Percentiles rank a stretch among this genome's conserved stretches.
Conservation (phyloP, 2,113 vertebrate species). For the Eira barbara region DNA sequence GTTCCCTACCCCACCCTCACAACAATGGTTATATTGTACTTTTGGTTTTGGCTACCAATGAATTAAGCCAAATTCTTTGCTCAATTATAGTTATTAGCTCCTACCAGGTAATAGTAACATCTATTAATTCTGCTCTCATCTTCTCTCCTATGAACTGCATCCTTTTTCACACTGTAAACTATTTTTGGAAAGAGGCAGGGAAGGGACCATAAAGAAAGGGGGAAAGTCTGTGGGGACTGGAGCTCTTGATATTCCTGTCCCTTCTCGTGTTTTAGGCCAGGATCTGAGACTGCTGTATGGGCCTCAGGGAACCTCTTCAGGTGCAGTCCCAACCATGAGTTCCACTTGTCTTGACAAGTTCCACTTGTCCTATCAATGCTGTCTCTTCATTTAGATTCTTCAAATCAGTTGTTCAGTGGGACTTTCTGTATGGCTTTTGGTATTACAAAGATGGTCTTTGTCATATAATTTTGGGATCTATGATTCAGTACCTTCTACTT, state of each 20-base stretch:
- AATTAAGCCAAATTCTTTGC: neutral
- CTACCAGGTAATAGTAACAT: neutral
- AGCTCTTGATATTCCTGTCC: neutral
- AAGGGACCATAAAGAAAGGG: neutral
- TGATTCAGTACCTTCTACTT: neutral
- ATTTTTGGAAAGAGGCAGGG: neutral
- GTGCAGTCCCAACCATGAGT: neutral
- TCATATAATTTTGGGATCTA: neutral
- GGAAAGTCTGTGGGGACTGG: neutral
- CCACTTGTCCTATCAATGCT: neutral
- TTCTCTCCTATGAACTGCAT: neutral
- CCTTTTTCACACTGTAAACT: neutral
- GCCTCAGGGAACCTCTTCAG: neutral
- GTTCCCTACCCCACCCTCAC: neutral
- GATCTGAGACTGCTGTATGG: neutral
- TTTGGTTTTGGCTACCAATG: neutral
- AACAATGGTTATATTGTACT: neutral
- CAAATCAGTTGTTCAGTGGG: neutral
- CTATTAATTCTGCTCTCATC: neutral
- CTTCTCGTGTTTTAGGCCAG: neutral
- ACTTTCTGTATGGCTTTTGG: neutral
- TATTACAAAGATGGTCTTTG: neutral
- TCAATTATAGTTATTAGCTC: neutral
- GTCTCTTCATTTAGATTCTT: neutral
- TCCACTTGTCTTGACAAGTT: too few species aligned